These are phyloP conservation scores for Caenorhabditis panamensis DNA, from an alignment of 2,888 invertebrate species.

Conservation along the genomic window DNA sequence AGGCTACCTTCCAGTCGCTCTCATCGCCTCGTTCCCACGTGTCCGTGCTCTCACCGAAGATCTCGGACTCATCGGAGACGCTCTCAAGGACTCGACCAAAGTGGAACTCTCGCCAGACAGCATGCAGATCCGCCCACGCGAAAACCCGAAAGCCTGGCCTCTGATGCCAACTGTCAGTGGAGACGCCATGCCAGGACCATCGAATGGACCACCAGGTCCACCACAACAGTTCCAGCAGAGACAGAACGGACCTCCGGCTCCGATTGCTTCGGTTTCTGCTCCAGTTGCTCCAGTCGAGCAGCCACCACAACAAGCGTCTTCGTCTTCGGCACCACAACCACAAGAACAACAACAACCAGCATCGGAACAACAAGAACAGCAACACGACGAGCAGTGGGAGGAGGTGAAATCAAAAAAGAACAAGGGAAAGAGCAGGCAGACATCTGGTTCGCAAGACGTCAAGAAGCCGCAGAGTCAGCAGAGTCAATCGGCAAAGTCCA, in stretches of 20 bases:
- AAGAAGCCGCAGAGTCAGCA: slow-evolving; percentile 17
- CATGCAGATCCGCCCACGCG: slow-evolving; percentile 82
- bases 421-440: slow-evolving; percentile 60
- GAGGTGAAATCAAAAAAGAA: slow-evolving; percentile 72
- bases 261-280: neutral
- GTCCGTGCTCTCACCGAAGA: slow-evolving; percentile 92
- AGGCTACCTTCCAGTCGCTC: slow-evolving; percentile 92
- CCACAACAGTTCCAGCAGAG: slow-evolving; percentile 30
- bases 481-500: slow-evolving; percentile 14
- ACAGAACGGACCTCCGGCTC: slow-evolving; percentile 23
- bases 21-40: slow-evolving; percentile 96
- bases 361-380: neutral
- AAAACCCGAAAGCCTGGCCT: slow-evolving; percentile 91
- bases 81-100: slow-evolving; percentile 90
- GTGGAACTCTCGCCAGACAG: slow-evolving; percentile 73
- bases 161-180: slow-evolving; percentile 79
- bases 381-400: slow-evolving; percentile 64
- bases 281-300: slow-evolving; percentile 20
- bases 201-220: slow-evolving; percentile 16
- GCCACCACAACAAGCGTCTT: slow-evolving; percentile 24
- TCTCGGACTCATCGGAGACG: slow-evolving; percentile 88
- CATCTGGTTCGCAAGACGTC: slow-evolving; percentile 41
- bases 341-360: neutral
- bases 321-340: neutral
- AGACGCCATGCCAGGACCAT: slow-evolving; percentile 40